phyloP scores from a whole-genome alignment of 2,888 invertebrate species.

The Tipula confusa region DNA sequence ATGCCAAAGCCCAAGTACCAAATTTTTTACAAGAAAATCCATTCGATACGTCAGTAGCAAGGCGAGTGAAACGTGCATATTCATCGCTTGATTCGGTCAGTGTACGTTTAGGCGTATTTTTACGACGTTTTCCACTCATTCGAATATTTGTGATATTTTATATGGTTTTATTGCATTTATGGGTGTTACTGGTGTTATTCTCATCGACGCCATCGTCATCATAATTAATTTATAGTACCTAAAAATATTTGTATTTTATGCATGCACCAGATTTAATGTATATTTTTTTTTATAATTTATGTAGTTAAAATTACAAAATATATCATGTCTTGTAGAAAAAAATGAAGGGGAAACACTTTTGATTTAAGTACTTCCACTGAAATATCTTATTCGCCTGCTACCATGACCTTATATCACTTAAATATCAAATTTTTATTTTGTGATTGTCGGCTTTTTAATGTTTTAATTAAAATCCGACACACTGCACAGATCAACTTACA shows the following conservation, averaged over 20 bases:
- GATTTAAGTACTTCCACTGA: background rate
- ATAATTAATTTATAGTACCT: conserved; percentile 49
- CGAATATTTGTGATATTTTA: conserved; percentile 79
- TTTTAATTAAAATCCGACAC: too few relatives aligned
- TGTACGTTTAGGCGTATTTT: conserved; percentile 70
- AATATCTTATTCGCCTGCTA: too few relatives aligned
- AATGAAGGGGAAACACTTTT: background rate
- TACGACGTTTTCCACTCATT: conserved; percentile 76
- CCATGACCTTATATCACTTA: too few relatives aligned
- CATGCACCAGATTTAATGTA: background rate
- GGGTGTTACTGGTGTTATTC: conserved; percentile 75
- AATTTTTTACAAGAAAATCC: conserved; percentile 68
- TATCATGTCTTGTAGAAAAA: background rate
- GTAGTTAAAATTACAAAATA: background rate
- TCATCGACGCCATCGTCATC: conserved; percentile 51
- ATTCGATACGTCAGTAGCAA: conserved; percentile 68
- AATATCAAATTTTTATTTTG: too few relatives aligned
- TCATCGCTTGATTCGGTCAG: conserved; percentile 73
- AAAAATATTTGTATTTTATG: background rate
- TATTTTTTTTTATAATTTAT: background rate
- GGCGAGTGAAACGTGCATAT: conserved; percentile 72
- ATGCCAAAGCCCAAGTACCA: conserved; percentile 65
- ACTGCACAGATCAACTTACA: too few relatives aligned
- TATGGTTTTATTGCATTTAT: conserved; percentile 78
- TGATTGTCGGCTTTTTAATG: too few relatives aligned